Evolutionary conservation across 1,140 invertebrate species (phyloP).

Genomic region (Teleogryllus occipitalis): DNA sequence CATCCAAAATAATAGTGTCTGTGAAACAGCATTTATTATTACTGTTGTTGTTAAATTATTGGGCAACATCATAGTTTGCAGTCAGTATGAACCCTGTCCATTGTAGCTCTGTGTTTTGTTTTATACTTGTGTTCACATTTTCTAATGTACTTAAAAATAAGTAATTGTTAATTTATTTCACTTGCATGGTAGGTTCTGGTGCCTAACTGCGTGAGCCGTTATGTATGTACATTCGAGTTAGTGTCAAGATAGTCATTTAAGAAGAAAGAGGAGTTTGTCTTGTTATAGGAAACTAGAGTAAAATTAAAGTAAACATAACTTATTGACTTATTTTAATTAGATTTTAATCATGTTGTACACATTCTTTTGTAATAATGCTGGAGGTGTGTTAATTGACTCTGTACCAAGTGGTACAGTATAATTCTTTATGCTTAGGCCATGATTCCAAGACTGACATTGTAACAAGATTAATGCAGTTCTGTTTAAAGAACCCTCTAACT

Average conservation of each 20-base stretch:
- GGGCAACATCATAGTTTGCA: background rate
- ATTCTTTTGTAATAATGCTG: background rate
- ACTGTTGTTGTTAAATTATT: slow-evolving; percentile 14
- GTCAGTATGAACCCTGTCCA: background rate
- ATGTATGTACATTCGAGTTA: background rate
- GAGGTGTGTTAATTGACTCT: background rate
- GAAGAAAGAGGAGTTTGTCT: background rate
- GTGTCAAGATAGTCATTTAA: background rate
- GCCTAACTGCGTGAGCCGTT: slow-evolving; percentile 7
- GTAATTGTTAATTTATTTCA: slow-evolving; percentile 12
- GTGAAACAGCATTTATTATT: slow-evolving; percentile 20
- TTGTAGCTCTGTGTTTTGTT: background rate
- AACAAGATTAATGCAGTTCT: background rate
- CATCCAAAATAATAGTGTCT: slow-evolving; percentile 2
- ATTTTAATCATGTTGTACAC: slow-evolving; percentile 9
- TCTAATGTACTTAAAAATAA: slow-evolving; percentile 4
- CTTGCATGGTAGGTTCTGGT: background rate
- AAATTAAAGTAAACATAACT: background rate
- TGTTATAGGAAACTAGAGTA: background rate
- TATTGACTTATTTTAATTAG: slow-evolving; percentile 9
- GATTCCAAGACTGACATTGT: background rate
- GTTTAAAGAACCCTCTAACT: background rate
- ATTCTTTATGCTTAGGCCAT: background rate
- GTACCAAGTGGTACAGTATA: background rate
- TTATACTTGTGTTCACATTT: slow-evolving; percentile 8